These are phyloP conservation scores for Betta splendens DNA, from an alignment of 2,797 vertebrate genomes.

Conservation along the genomic window DNA sequence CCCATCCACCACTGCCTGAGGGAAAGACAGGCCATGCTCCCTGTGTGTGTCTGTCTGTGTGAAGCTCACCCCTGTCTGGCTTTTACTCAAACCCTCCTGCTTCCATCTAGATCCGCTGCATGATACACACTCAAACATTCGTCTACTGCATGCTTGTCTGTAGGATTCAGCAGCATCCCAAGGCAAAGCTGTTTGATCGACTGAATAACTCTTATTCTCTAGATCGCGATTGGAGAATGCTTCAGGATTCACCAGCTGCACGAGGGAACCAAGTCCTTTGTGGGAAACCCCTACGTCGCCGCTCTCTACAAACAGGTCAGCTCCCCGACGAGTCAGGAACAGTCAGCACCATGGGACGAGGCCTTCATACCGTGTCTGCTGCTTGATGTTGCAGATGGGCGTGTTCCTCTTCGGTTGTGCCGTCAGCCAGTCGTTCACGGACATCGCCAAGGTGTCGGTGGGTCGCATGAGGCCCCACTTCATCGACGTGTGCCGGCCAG, in stretches of 20 bases:
- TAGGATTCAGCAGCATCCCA: not conserved
- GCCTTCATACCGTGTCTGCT: conserved; percentile 10
- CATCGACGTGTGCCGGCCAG: conserved; percentile 85
- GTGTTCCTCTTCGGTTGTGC: conserved; percentile 96
- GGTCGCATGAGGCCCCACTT: conserved; percentile 96
- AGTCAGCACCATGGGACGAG: no score
- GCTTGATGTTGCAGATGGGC: conserved; percentile 82
- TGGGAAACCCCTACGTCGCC: conserved; percentile 93
- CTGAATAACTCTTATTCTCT: conserved; percentile 26
- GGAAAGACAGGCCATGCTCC: conserved; percentile 82
- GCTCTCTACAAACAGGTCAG: conserved; percentile 91
- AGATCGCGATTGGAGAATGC: conserved; percentile 96
- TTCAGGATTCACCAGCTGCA: conserved; percentile 93
- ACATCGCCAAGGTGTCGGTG: conserved; percentile 98
- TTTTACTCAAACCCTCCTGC: conserved; percentile 20
- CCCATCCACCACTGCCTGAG: conserved; percentile 66
- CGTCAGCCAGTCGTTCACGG: conserved; percentile 97
- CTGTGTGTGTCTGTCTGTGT: conserved; percentile 55
- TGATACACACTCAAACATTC: conserved; percentile 45
- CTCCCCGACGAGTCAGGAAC: no score
- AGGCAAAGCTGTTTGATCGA: not conserved
- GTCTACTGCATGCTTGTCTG: conserved; percentile 28
- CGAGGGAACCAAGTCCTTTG: conserved; percentile 89
- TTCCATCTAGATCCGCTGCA: conserved; percentile 48
- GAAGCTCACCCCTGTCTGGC: conserved; percentile 43